These are phyloP conservation scores for Drosophila ohnishii DNA, from an alignment of 1,140 invertebrate genomes.

Conservation along the genomic window DNA sequence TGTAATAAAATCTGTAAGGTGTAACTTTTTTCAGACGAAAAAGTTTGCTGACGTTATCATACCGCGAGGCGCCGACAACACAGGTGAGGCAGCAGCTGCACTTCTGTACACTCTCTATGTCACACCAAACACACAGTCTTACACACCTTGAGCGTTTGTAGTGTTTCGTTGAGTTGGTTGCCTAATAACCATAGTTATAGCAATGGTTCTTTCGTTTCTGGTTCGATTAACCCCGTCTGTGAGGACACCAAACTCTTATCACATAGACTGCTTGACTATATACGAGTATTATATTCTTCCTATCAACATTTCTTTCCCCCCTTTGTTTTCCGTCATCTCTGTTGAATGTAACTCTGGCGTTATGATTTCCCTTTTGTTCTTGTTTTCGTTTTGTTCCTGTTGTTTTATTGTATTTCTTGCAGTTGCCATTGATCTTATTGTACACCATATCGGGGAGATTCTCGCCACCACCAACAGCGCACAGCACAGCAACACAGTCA, in stretches of 20 bases:
- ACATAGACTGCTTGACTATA: constrained; percentile 62
- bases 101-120: constrained; percentile 37
- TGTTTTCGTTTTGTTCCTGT: constrained; percentile 65
- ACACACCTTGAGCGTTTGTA: constrained; percentile 46
- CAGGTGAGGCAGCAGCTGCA: constrained; percentile 86
- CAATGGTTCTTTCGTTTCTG: constrained; percentile 46
- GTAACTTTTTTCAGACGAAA: constrained; percentile 90
- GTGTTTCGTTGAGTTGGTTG: constrained; percentile 56
- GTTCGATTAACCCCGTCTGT: constrained; percentile 43
- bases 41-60: constrained; percentile 99
- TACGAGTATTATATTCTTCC: constrained; percentile 22
- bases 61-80: constrained; percentile 97
- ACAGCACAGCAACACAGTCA: constrained; percentile 77
- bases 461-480: constrained; percentile 84
- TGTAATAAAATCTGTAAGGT: neutral
- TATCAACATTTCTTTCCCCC: constrained; percentile 25
- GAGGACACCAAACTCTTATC: constrained; percentile 24
- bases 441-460: constrained; percentile 98
- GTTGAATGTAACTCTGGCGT: constrained; percentile 31
- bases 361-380: constrained; percentile 33
- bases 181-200: constrained; percentile 41
- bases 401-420: constrained; percentile 86
- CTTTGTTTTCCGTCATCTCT: constrained; percentile 23
- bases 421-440: constrained; percentile 99
- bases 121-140: constrained; percentile 24